Conservation (phyloP, 2,797 vertebrate species). For the Otolemur crassicaudatus region DNA sequence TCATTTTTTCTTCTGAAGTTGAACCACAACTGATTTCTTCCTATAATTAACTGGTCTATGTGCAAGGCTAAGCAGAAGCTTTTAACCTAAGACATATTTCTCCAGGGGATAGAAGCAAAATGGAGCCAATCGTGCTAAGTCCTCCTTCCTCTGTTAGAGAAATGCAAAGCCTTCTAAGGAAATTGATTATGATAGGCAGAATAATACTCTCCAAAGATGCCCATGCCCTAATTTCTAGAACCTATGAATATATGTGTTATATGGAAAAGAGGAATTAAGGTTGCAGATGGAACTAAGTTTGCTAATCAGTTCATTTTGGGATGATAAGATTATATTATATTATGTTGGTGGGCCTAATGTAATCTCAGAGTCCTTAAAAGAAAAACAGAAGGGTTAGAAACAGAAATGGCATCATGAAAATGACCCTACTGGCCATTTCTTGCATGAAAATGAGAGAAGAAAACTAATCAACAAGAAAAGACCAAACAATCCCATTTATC, state of each 20-base stretch:
- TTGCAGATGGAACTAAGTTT: not conserved
- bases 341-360: not conserved
- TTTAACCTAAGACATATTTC: no score
- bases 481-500: no score
- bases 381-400: not conserved
- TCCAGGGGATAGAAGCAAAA: no score
- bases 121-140: no score
- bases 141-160: not conserved
- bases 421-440: not conserved
- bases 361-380: not conserved
- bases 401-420: not conserved
- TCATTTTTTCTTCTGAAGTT: no score
- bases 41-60: no score
- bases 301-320: not conserved
- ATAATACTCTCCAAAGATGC: not conserved
- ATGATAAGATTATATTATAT: not conserved
- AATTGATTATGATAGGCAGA: not conserved
- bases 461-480: no score
- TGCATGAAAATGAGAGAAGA: not conserved
- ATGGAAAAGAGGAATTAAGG: not conserved
- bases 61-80: no score
- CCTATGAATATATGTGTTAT: not conserved
- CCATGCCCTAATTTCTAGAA: not conserved
- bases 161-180: not conserved
- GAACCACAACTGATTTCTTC: no score